Evolutionary conservation across 2,888 invertebrate species (phyloP).

Genomic region (Blera fallax): DNA sequence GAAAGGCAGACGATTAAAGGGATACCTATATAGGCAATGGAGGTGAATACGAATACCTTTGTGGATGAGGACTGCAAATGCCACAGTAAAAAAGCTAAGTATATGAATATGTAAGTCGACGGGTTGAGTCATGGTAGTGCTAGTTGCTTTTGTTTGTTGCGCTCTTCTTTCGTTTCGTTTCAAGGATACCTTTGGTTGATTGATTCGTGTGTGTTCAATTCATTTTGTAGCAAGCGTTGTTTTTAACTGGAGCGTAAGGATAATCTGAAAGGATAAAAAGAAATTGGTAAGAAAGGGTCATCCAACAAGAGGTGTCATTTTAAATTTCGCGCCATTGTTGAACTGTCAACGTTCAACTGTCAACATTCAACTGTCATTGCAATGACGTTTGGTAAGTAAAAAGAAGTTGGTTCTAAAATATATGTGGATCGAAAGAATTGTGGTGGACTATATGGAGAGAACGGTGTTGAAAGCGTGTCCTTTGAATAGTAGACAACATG

Average conservation of each 20-base stretch:
- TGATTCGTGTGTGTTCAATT: constrained; percentile 26
- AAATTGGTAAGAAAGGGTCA: too few relatives aligned
- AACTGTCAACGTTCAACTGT: too few relatives aligned
- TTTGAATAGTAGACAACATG: too few relatives aligned
- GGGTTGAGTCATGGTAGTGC: constrained; percentile 72
- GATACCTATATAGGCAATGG: neutral
- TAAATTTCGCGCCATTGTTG: too few relatives aligned
- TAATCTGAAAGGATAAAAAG: neutral
- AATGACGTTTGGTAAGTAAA: too few relatives aligned
- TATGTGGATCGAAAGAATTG: too few relatives aligned
- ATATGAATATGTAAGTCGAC: constrained; percentile 73
- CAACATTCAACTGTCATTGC: too few relatives aligned
- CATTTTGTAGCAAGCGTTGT: constrained; percentile 5
- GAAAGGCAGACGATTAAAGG: neutral
- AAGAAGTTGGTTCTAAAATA: too few relatives aligned
- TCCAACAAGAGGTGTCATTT: too few relatives aligned
- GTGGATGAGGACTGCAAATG: constrained; percentile 73
- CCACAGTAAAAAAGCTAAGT: constrained; percentile 73
- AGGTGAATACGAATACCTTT: constrained; percentile 56
- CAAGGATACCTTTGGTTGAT: neutral
- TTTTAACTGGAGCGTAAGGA: neutral
- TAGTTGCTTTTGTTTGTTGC: constrained; percentile 25
- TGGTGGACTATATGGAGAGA: too few relatives aligned
- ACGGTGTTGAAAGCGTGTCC: too few relatives aligned
- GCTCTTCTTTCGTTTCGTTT: constrained; percentile 3